Percentiles rank a stretch among this genome's conserved stretches.
phyloP scores from a whole-genome alignment of 2,888 invertebrate species.

The Penaeus monodon region DNA sequence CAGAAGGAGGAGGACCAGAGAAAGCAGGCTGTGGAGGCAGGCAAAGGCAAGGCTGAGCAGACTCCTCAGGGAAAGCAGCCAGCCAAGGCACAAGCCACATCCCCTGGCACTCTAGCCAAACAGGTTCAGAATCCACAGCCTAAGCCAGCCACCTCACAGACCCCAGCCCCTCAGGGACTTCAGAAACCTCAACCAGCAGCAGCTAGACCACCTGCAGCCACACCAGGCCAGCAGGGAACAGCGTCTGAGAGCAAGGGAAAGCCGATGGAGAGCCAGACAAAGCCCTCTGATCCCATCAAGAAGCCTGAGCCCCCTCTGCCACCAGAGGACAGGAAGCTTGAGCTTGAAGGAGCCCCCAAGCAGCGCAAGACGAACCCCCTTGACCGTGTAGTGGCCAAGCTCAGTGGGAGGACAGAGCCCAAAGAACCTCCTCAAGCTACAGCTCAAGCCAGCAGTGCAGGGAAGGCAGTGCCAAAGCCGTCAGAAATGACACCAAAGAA shows the following conservation, averaged over 20 bases:
- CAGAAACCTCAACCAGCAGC: slow-evolving; percentile 15
- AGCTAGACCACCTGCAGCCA: background rate
- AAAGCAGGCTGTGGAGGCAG: background rate
- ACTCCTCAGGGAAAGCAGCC: no score
- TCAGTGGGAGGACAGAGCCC: slow-evolving; percentile 39
- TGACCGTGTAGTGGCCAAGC: slow-evolving; percentile 49
- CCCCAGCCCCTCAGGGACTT: slow-evolving; percentile 13
- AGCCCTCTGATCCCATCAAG: background rate
- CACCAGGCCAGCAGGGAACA: background rate
- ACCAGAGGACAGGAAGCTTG: slow-evolving; percentile 45
- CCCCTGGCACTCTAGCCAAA: no score
- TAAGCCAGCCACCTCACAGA: background rate
- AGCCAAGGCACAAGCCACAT: no score
- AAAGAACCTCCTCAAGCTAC: background rate
- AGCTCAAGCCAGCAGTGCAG: background rate
- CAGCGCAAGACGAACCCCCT: slow-evolving; percentile 44
- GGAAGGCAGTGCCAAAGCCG: background rate
- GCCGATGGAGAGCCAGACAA: background rate
- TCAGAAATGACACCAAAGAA: slow-evolving; percentile 17
- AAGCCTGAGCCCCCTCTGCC: background rate
- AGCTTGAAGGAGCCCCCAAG: slow-evolving; percentile 47
- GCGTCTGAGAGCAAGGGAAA: background rate
- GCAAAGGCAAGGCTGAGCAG: no score
- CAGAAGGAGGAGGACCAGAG: slow-evolving; percentile 11
- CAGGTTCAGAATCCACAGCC: no score